phyloP scores from a whole-genome alignment of 2,113 vertebrate genomes.

The Engraulis encrasicolus region DNA sequence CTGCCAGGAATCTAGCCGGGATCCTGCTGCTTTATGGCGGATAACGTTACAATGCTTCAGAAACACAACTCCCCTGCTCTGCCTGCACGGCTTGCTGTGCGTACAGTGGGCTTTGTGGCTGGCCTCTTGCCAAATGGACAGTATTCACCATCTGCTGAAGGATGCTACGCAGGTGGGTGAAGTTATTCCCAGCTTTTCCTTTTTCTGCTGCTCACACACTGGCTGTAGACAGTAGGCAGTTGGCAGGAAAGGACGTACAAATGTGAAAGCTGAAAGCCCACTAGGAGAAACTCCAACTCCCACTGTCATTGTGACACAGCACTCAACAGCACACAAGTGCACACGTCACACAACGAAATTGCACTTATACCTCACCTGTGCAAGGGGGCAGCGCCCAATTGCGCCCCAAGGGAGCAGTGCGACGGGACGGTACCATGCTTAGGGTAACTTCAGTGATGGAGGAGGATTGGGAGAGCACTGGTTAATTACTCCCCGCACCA shows the following conservation, averaged over 20 bases:
- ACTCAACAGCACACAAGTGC: no score
- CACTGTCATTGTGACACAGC: no score
- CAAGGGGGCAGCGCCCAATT: no score
- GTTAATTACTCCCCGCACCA: no score
- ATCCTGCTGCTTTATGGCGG: conserved; percentile 62
- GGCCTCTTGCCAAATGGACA: conserved; percentile 57
- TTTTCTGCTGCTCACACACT: neutral
- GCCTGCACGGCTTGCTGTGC: conserved; percentile 61
- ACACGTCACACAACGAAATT: no score
- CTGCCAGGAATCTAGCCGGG: conserved; percentile 26
- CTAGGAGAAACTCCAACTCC: no score
- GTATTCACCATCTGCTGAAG: conserved; percentile 61
- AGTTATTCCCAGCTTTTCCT: neutral
- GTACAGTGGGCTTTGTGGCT: conserved; percentile 76
- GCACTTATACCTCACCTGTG: no score
- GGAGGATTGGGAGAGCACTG: no score
- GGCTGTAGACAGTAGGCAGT: neutral
- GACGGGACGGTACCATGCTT: no score
- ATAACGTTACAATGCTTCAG: conserved; percentile 49
- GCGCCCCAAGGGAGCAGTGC: no score
- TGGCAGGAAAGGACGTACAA: neutral
- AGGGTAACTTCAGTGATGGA: no score
- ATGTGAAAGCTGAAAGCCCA: no score
- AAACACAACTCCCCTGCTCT: conserved; percentile 40
- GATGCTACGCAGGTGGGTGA: conserved; percentile 23